Percentiles rank a stretch among this genome's conserved stretches.
Conservation (phyloP, 1,140 invertebrate species). For the Aphis craccivora region DNA sequence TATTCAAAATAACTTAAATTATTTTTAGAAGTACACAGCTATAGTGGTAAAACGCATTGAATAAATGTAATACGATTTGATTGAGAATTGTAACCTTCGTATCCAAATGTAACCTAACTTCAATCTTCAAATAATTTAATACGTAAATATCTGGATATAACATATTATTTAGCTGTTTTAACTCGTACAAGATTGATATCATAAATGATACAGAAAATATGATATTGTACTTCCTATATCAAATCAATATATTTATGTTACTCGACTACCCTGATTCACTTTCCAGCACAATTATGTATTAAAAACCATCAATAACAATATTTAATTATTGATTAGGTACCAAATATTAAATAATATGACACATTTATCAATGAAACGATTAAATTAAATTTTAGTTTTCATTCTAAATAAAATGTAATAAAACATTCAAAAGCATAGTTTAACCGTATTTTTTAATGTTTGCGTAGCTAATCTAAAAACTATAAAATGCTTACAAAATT, state of each 20-base stretch:
- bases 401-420: too few species aligned
- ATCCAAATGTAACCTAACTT: not conserved
- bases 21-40: not conserved
- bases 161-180: not conserved
- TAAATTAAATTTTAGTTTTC: too few species aligned
- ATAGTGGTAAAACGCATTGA: not conserved
- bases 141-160: not conserved
- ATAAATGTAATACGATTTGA: not conserved
- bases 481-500: not conserved
- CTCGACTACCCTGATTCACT: not conserved
- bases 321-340: not conserved
- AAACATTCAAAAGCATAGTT: not conserved
- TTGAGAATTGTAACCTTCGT: not conserved
- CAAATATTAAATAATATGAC: too few species aligned
- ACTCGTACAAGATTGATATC: not conserved
- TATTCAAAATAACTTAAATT: not conserved
- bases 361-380: too few species aligned
- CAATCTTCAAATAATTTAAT: not conserved
- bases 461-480: not conserved
- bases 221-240: not conserved
- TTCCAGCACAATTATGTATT: not conserved
- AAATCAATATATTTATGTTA: not conserved
- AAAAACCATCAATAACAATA: not conserved
- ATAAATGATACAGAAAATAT: not conserved
- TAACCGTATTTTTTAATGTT: not conserved